Conservation (phyloP, 2,797 vertebrate species). For the Mormyrops boulengeri region DNA sequence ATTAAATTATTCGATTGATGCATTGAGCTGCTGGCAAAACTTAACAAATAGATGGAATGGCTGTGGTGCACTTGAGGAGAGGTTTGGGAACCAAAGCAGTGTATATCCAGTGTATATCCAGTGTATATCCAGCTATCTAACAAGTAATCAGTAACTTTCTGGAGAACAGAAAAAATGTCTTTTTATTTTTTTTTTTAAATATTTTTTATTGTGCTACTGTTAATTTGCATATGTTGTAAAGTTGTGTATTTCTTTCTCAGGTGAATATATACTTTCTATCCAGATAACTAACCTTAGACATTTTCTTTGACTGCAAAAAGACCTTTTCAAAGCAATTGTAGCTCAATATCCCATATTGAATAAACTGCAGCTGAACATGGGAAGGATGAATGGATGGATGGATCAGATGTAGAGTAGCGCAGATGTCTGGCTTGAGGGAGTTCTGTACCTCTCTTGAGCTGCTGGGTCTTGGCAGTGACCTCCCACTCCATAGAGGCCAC, state of each 20-base stretch:
- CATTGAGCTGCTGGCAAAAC: background rate
- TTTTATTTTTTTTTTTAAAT: background rate
- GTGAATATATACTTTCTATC: background rate
- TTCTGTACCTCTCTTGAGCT: constrained; percentile 54
- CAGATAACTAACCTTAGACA: background rate
- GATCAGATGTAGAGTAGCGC: background rate
- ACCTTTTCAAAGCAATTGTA: background rate
- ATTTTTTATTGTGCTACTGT: background rate
- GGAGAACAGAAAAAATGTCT: background rate
- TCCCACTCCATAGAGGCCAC: constrained; percentile 53
- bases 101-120: background rate
- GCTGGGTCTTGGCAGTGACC: constrained; percentile 50
- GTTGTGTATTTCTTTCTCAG: background rate
- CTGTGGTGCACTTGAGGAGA: background rate
- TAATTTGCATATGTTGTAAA: background rate
- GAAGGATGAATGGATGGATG: background rate
- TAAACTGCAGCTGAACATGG: background rate
- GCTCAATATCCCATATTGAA: background rate
- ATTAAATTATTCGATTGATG: background rate
- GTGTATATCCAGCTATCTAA: background rate
- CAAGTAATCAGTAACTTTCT: background rate
- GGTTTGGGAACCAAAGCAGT: background rate
- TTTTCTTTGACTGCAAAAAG: background rate
- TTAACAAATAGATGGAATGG: background rate
- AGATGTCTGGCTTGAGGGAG: background rate